phyloP scores from a whole-genome alignment of 2,113 vertebrate genomes.

The Solea senegalensis region DNA sequence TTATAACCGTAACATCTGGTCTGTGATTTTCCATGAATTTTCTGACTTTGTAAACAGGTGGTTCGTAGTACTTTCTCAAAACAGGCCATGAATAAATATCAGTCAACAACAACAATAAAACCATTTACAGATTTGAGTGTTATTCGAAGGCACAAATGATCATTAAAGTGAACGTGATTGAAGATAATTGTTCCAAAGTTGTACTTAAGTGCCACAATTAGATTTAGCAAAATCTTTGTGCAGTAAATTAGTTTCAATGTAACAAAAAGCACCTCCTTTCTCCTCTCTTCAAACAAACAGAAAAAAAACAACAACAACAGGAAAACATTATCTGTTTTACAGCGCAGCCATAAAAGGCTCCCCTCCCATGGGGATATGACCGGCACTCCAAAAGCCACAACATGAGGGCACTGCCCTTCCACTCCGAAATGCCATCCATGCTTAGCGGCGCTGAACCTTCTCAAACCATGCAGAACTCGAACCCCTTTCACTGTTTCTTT shows the following conservation, averaged over 20 bases:
- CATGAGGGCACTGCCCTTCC: conserved; percentile 69
- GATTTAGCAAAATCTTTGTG: not conserved
- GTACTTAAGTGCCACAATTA: too few relatives aligned
- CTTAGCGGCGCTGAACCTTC: conserved; percentile 69
- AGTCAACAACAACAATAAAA: not conserved
- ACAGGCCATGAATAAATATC: not conserved
- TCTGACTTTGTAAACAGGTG: not conserved
- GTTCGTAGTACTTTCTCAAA: not conserved
- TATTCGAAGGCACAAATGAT: too few relatives aligned
- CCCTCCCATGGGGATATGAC: conserved; percentile 49
- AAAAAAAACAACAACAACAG: conserved; percentile 42
- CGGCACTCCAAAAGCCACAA: conserved; percentile 64
- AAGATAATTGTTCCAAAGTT: too few relatives aligned
- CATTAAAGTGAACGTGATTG: too few relatives aligned
- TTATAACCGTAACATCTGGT: too few relatives aligned
- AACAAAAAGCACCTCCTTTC: not conserved
- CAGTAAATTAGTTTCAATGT: not conserved
- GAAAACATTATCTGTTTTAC: conserved; percentile 50
- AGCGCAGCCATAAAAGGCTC: conserved; percentile 52
- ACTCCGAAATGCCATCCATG: conserved; percentile 65
- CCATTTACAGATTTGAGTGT: too few relatives aligned
- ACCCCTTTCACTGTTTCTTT: conserved; percentile 51
- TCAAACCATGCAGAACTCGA: conserved; percentile 70
- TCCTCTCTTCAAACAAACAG: conserved; percentile 11
- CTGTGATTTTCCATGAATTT: too few relatives aligned